Base-by-base conservation (phyloP, 1,140 invertebrate species). In the Macrobrachium rosenbergii region DNA sequence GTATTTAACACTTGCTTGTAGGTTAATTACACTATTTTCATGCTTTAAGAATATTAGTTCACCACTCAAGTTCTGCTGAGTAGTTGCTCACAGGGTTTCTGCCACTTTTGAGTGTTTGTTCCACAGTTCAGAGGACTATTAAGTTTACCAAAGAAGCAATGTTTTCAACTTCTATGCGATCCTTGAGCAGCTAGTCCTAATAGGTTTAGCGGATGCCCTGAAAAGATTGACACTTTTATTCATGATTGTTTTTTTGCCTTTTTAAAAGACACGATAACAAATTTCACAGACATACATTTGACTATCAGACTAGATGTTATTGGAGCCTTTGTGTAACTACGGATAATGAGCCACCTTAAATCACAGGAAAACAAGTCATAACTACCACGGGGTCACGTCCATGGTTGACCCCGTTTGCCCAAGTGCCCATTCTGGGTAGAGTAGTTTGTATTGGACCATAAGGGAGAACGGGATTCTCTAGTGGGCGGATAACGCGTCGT, bases 401-500 rank as follows among this genome's bases (percentile, higher is more conserved):
- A 87, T 82, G 85, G 85, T 45, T 86, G 77, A 45, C 85, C 85
- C 63, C 78, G 77, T 60, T 62, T 87, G 16, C 85, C 85, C n/a
- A 58, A 78, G 72, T 87, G 85, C 62, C 85, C 85, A 63, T 87
- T 87, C 85, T 87, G 85, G 67, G 85, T 87, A 67, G 81, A 28
- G 73, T 88, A 79, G 75, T 82, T 77, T 28, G 75, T 52, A 52
- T 82, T 82, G 37, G 86, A 76, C 86, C 86, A 87, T 21, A 77
- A 72, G 73, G 81, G 52, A 62, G 73, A 78, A 75, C 80, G 79
- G 59, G 80, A 82, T 60, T 77, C 80, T 82, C 63, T 82, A 52
- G 52, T 52, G 86, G 86, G 86, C 86, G 86, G 86, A 88, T 83
- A 77, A 43, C 80, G 86, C 45, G 73, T 88, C 80, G 86, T 88